Evolutionary conservation across 2,113 vertebrate species (phyloP), one percentile per base, ranked within the genome.

Genomic region (Grus americana): DNA sequence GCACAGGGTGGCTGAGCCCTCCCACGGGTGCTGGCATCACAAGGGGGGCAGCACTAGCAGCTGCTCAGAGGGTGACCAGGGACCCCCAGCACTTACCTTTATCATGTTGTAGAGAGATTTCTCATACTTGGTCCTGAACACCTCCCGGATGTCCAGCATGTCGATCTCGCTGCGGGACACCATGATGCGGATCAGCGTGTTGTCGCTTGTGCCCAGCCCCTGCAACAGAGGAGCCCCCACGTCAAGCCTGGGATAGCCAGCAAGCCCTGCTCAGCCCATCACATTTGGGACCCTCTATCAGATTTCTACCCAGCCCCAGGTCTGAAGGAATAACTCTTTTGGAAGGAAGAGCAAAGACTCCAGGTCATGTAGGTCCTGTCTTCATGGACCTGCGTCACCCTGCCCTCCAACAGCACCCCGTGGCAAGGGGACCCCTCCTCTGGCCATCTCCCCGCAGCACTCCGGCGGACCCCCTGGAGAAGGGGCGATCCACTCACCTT

Each of bases 161-260:
- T 99, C 99, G 3, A 99, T 98, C 98, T 99, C 99, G 4, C 99
- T 99, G 62, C 99, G 99, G 47, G 97, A 98, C 90, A 99, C 98
- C 99, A 99, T 99, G 98, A 99, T 99, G 74, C 99, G 98, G 96
- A 99, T 99, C 97, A 99, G 97, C 0, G 99, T 99, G 98, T 99
- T 99, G 98, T 99, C 99, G 11, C 98, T 98, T 0, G 99, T 99
- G 22, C 99, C 99, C 36, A 99, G 95, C 55, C 99, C 99, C 99
- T 99, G 94, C 16, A 94, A 95, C 0, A 30, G 49, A 97, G 26
- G 34, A 94, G 3, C 13, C 15, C 42, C 8, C 1, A 2, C 29
- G 11, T 92, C 78, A 87, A 9, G 2, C 44, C 57, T 63, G 50
- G n/a, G 21, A 16, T n/a, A 46, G 40, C 76, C 29, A 13, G 68